These are phyloP conservation scores for Scartelaos histophorus DNA, from an alignment of 2,113 vertebrate genomes.

Conservation along the genomic window DNA sequence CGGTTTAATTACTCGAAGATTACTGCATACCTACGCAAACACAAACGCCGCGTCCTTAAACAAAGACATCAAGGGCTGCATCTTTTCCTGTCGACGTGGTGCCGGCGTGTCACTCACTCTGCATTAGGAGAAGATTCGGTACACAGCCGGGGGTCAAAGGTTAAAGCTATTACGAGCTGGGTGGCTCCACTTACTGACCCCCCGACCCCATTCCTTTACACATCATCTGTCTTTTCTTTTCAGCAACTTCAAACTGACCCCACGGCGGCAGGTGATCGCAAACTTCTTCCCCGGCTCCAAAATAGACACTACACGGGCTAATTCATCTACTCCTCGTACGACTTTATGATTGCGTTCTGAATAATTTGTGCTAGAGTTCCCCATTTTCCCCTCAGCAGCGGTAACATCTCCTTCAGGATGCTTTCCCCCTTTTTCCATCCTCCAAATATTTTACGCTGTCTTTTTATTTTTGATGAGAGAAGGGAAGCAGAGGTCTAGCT, in stretches of 20 bases:
- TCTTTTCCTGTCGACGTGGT: conserved; percentile 7
- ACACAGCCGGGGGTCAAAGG: conserved; percentile 64
- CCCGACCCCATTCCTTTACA: conserved; percentile 47
- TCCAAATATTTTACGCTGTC: conserved; percentile 49
- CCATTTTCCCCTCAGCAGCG: conserved; percentile 1
- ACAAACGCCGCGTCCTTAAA: not conserved
- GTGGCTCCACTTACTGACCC: conserved; percentile 68
- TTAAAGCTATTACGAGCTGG: conserved; percentile 78
- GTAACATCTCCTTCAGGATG: conserved; percentile 33
- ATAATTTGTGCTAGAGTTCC: conserved; percentile 5
- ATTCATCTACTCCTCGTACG: conserved; percentile 1
- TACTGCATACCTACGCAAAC: not conserved
- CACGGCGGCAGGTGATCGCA: conserved; percentile 43
- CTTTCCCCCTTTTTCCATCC: conserved; percentile 33
- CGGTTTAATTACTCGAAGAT: not conserved
- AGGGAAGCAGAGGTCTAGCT: conserved; percentile 72
- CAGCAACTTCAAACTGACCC: conserved; percentile 23
- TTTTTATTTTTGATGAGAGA: conserved; percentile 82
- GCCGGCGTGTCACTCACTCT: conserved; percentile 61
- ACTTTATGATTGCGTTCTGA: not conserved
- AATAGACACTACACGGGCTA: not conserved
- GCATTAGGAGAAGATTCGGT: conserved; percentile 56
- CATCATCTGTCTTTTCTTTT: conserved; percentile 42
- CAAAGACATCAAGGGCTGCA: not conserved
- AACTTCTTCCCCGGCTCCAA: not conserved